Percentiles rank a stretch among this genome's conserved stretches.
phyloP scores from a whole-genome alignment of 1,140 invertebrate genomes.

The Philopotamus ludificatus region DNA sequence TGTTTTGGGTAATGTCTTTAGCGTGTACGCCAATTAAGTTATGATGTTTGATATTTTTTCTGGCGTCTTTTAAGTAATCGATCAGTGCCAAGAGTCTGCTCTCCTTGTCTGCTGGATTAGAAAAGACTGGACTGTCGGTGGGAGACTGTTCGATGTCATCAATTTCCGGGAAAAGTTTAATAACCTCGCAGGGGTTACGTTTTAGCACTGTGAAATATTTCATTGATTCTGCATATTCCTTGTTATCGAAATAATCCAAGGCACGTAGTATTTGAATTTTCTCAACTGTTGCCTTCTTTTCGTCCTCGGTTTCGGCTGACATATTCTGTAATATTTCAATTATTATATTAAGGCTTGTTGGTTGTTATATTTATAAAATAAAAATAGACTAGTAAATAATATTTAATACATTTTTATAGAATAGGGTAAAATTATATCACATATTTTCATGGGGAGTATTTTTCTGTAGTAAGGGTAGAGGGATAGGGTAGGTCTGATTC shows the following conservation, averaged over 20 bases:
- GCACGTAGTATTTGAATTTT: conserved; percentile 90
- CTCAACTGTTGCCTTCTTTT: conserved; percentile 77
- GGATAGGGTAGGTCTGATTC: no score
- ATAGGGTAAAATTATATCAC: no score
- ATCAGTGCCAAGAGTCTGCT: conserved; percentile 86
- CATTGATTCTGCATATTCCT: conserved; percentile 87
- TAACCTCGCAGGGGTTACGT: conserved; percentile 93
- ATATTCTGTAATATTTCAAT: conserved; percentile 80
- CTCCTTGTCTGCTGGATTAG: conserved; percentile 83
- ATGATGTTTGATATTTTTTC: no score
- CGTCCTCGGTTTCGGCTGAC: conserved; percentile 76
- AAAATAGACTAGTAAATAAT: conserved; percentile 40
- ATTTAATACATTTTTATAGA: no score
- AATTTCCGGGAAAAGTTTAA: conserved; percentile 88
- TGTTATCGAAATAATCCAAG: conserved; percentile 85
- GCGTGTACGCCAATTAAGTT: no score
- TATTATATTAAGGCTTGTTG: no score
- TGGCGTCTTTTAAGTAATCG: conserved; percentile 78
- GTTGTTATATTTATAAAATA: no score
- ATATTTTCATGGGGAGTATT: no score
- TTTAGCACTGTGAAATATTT: conserved; percentile 83
- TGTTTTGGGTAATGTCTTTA: conserved; percentile 46
- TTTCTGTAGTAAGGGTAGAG: no score
- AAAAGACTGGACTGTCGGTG: conserved; percentile 51
- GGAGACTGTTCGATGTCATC: conserved; percentile 64